phyloP scores from a whole-genome alignment of 2,113 vertebrate species.

The Saimiri boliviensis region DNA sequence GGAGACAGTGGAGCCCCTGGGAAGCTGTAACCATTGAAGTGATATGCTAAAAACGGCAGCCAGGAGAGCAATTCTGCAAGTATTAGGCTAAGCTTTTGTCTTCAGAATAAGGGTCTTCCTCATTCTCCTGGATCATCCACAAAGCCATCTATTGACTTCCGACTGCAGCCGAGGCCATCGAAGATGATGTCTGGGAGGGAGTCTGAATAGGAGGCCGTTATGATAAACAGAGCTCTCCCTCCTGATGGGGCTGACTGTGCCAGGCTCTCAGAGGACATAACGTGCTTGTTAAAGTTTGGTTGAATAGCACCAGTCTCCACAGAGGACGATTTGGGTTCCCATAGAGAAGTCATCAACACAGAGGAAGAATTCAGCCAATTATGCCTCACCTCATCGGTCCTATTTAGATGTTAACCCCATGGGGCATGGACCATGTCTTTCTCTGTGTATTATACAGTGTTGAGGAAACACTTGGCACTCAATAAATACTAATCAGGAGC shows the following conservation, averaged over 20 bases:
- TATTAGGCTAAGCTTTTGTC: conserved; percentile 57
- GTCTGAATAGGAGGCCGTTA: not conserved
- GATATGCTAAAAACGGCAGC: not conserved
- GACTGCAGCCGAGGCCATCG: not conserved
- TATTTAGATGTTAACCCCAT: conserved; percentile 69
- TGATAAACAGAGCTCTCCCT: conserved; percentile 33
- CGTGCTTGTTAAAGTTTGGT: conserved; percentile 65
- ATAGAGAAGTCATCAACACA: conserved; percentile 75
- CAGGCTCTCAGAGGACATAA: conserved; percentile 65
- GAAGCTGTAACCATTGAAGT: not conserved
- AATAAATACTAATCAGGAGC: conserved; percentile 60
- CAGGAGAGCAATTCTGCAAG: conserved; percentile 53
- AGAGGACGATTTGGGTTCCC: conserved; percentile 67
- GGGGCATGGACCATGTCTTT: conserved; percentile 66
- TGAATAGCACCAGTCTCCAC: conserved; percentile 70
- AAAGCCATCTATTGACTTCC: conserved; percentile 54
- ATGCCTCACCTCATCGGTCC: conserved; percentile 69
- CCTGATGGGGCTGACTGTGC: conserved; percentile 34
- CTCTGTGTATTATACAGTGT: conserved; percentile 67
- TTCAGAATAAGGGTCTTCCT: conserved; percentile 59
- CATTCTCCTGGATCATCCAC: conserved; percentile 58
- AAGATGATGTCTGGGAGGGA: conserved; percentile 35
- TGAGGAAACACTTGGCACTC: conserved; percentile 75
- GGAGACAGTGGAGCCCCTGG: not conserved
- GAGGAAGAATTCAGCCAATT: conserved; percentile 74